Evolutionary conservation across 2,113 vertebrate species (phyloP).

Genomic region (Naja naja): DNA sequence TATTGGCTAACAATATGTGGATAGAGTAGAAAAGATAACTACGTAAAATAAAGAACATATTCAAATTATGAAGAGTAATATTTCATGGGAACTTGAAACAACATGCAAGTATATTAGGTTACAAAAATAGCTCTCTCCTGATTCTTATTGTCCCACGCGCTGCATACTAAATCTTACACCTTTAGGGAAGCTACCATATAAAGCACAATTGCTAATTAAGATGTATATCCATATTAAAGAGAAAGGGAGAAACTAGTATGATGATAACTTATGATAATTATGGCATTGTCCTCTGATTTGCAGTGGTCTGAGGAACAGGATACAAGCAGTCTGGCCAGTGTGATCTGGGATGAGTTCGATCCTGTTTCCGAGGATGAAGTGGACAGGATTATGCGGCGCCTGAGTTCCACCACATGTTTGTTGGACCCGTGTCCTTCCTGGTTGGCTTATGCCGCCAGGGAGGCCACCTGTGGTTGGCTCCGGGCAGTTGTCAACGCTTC

Average conservation of each 20-base stretch:
- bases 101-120: background rate
- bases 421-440: too few relatives aligned
- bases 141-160: background rate
- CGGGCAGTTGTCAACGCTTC: too few relatives aligned
- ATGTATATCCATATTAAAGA: conserved; percentile 38
- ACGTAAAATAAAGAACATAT: conserved; percentile 33
- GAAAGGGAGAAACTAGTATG: background rate
- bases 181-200: conserved; percentile 10
- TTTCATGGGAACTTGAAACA: conserved; percentile 17
- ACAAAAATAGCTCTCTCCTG: background rate
- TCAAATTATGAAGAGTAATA: conserved; percentile 32
- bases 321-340: too few relatives aligned
- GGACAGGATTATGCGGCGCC: too few relatives aligned
- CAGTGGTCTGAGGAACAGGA: too few relatives aligned
- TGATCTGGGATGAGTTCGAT: too few relatives aligned
- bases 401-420: too few relatives aligned
- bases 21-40: conserved; percentile 50
- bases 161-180: background rate
- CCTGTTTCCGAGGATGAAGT: too few relatives aligned
- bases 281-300: too few relatives aligned
- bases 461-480: too few relatives aligned
- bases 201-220: conserved; percentile 35
- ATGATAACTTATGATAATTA: background rate
- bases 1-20: conserved; percentile 50
- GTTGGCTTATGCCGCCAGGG: too few relatives aligned